Evolutionary conservation across 2,113 vertebrate species (phyloP).

Genomic region (Pseudolaguvia tuberculata): DNA sequence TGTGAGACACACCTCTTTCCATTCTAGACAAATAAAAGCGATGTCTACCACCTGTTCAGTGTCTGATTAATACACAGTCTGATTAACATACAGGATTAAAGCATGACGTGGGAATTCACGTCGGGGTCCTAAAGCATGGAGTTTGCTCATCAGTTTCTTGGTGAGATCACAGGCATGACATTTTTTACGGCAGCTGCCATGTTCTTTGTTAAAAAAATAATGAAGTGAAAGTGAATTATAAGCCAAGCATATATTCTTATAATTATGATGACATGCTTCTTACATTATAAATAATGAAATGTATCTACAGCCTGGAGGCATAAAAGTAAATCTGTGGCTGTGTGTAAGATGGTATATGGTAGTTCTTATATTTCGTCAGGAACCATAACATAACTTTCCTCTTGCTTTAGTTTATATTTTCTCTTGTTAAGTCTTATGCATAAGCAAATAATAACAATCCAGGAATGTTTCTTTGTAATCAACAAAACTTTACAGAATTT

Average conservation of each 20-base stretch:
- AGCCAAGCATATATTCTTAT: neutral
- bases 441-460: too few relatives aligned
- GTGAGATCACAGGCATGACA: neutral
- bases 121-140: neutral
- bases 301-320: neutral
- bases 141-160: neutral
- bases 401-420: too few relatives aligned
- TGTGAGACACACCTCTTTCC: constrained; percentile 24
- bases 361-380: too few relatives aligned
- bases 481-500: too few relatives aligned
- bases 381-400: too few relatives aligned
- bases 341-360: too few relatives aligned
- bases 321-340: too few relatives aligned
- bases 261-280: neutral
- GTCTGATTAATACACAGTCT: constrained; percentile 34
- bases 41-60: constrained; percentile 41
- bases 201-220: neutral
- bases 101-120: neutral
- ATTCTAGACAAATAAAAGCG: constrained; percentile 29
- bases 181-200: neutral
- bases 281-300: neutral
- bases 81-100: constrained; percentile 26
- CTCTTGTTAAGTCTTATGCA: too few relatives aligned
- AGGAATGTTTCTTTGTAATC: too few relatives aligned
- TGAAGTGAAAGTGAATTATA: neutral